phyloP scores from a whole-genome alignment of 2,888 invertebrate genomes.

The Stenichneumon culpator region DNA sequence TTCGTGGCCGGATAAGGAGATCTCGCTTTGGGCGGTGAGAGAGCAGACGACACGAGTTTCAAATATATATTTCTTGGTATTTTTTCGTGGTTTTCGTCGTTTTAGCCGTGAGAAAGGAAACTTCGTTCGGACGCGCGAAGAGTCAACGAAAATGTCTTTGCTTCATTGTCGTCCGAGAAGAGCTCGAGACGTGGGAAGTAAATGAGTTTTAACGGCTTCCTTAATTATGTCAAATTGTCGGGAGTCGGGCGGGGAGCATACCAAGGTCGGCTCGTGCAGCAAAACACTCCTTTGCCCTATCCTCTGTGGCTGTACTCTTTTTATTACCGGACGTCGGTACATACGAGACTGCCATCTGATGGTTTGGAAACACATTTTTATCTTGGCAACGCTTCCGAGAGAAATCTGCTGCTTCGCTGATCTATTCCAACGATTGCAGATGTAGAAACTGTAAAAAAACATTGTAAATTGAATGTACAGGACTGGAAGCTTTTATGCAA shows the following conservation, averaged over 20 bases:
- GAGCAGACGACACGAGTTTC: conserved; percentile 35
- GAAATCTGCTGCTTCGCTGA: background rate
- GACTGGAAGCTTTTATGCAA: no score
- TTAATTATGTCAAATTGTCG: background rate
- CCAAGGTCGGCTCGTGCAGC: background rate
- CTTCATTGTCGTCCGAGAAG: background rate
- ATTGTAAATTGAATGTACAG: no score
- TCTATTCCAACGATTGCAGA: no score
- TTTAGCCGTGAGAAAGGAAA: background rate
- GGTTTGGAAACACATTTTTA: background rate
- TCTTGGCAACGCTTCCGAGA: background rate
- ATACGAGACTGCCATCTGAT: conserved; percentile 16
- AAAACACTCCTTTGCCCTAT: background rate
- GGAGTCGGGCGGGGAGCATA: no score
- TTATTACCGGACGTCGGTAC: background rate
- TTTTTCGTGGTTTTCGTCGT: no score
- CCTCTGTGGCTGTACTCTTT: background rate
- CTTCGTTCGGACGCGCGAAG: background rate
- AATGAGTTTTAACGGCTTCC: background rate
- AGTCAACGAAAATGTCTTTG: background rate
- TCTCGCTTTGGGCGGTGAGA: conserved; percentile 2
- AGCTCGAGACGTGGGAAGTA: background rate
- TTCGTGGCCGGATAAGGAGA: conserved; percentile 15
- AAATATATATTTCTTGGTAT: background rate
- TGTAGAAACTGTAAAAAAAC: no score